These are phyloP conservation scores for Brenthis daphne DNA, from an alignment of 2,888 invertebrate species.

Conservation along the genomic window DNA sequence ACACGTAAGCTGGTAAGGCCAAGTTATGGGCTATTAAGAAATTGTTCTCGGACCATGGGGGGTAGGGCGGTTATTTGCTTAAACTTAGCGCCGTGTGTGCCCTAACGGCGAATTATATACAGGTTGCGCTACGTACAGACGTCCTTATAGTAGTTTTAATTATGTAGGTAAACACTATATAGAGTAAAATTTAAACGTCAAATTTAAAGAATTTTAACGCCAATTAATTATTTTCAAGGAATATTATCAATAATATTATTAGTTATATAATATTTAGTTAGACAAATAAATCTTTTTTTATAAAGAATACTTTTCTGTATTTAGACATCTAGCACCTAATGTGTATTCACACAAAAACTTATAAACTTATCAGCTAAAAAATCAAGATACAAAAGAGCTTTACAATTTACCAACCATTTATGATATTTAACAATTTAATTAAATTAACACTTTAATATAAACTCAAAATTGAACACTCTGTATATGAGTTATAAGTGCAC, in stretches of 20 bases:
- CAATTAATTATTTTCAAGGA: no score
- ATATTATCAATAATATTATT: no score
- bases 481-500: constrained; percentile 40
- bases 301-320: no score
- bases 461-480: constrained; percentile 41
- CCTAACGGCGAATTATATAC: constrained; percentile 54
- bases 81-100: constrained; percentile 63
- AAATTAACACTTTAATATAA: neutral
- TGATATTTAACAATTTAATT: neutral
- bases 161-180: neutral
- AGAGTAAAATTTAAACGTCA: no score
- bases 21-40: constrained; percentile 78
- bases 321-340: no score
- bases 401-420: neutral
- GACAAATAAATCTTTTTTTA: no score
- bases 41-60: constrained; percentile 66
- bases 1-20: constrained; percentile 65
- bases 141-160: neutral
- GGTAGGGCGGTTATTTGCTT: constrained; percentile 58
- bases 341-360: no score
- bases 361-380: no score
- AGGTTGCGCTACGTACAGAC: constrained; percentile 44
- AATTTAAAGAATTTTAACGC: no score
- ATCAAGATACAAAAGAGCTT: no score
- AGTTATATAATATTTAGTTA: no score